Evolutionary conservation across 2,797 vertebrate genomes (phyloP).

Genomic region (Schizopygopsis malacanthus): DNA sequence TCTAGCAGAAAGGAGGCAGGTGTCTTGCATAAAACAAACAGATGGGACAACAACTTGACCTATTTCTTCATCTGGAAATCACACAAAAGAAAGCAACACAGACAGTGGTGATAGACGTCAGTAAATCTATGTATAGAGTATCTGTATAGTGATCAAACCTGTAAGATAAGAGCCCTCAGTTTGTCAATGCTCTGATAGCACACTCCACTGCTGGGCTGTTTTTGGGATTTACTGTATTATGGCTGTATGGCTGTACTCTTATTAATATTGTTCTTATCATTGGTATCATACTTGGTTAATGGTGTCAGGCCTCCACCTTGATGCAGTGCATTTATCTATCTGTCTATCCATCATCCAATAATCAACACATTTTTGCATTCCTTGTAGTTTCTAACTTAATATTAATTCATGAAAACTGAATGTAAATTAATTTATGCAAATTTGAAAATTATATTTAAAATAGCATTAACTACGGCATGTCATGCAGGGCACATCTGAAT

Average conservation of each 20-base stretch:
- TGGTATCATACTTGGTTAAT: slow-evolving; percentile 1
- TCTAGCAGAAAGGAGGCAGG: slow-evolving; percentile 41
- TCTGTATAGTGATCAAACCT: slow-evolving; percentile 9
- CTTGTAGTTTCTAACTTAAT: not conserved
- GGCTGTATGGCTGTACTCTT: not conserved
- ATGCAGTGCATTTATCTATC: not conserved
- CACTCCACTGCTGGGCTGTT: not conserved
- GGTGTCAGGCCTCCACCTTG: not conserved
- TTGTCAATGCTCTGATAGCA: not conserved
- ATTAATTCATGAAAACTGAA: not conserved
- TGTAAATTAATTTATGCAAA: not conserved
- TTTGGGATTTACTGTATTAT: slow-evolving; percentile 13
- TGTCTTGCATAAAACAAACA: slow-evolving; percentile 70
- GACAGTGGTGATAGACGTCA: slow-evolving; percentile 34
- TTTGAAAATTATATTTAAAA: not conserved
- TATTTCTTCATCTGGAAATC: slow-evolving; percentile 71
- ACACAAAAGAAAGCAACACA: slow-evolving; percentile 57
- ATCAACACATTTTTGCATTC: not conserved
- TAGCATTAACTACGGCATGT: not conserved
- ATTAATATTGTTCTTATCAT: not conserved
- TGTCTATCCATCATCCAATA: not conserved
- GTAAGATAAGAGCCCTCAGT: not conserved
- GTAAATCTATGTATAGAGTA: slow-evolving; percentile 22
- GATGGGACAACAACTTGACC: slow-evolving; percentile 74
- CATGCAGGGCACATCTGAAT: not conserved